Evolutionary conservation across 2,113 vertebrate species (phyloP).

Genomic region (Zosterops japonicus): DNA sequence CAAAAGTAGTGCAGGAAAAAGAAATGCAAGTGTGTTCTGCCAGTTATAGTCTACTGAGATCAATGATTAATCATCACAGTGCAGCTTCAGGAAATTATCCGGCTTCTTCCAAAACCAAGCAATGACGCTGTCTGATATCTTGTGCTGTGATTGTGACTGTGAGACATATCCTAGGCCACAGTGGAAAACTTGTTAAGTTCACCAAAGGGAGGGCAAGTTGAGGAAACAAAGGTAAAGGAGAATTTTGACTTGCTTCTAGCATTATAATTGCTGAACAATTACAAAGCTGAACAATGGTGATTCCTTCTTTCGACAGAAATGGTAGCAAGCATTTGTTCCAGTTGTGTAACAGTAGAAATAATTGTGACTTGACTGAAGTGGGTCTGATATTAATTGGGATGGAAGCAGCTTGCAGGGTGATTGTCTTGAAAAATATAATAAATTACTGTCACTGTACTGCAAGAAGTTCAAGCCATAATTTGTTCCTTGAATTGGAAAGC

Average conservation of each 20-base stretch:
- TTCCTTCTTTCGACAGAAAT: not conserved
- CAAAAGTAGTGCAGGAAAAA: not conserved
- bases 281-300: not conserved
- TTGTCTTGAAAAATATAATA: conserved; percentile 26
- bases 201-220: not conserved
- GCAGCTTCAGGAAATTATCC: not conserved
- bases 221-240: not conserved
- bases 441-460: conserved; percentile 27
- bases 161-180: not conserved
- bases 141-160: not conserved
- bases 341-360: not conserved
- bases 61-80: not conserved
- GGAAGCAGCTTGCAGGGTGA: not conserved
- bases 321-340: not conserved
- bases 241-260: not conserved
- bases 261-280: not conserved
- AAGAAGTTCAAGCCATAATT: not conserved
- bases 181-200: not conserved
- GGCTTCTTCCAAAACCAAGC: not conserved
- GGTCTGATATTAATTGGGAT: conserved; percentile 28
- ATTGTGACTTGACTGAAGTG: not conserved
- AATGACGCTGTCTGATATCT: not conserved
- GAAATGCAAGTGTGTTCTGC: not conserved
- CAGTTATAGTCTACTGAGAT: not conserved
- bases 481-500: conserved; percentile 15